Conservation (phyloP, 2,797 vertebrate species). For the Saxicola maurus region DNA sequence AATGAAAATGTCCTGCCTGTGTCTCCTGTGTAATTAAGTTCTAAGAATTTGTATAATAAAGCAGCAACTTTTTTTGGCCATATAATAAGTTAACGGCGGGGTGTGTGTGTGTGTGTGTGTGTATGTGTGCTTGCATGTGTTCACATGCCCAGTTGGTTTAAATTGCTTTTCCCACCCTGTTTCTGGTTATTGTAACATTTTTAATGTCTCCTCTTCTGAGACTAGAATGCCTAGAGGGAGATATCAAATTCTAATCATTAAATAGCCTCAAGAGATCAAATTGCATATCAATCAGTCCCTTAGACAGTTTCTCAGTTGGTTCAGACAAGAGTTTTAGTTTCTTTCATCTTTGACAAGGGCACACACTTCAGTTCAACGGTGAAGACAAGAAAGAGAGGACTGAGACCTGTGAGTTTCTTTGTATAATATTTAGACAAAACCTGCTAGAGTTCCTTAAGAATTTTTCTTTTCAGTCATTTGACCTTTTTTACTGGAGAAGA, state of each 20-base stretch:
- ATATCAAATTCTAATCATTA: constrained; percentile 30
- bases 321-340: not conserved
- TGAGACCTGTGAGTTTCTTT: not conserved
- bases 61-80: not conserved
- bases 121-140: rapidly evolving
- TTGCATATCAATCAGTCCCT: not conserved
- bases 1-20: not conserved
- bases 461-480: not conserved
- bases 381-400: not conserved
- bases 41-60: not conserved
- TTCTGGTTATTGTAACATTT: not conserved
- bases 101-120: too few species aligned
- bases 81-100: not conserved
- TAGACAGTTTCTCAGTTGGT: not conserved
- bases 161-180: not conserved
- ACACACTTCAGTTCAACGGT: not conserved
- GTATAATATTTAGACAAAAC: not conserved
- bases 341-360: not conserved
- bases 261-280: not conserved
- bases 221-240: not conserved
- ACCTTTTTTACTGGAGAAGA: not conserved
- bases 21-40: not conserved
- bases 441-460: not conserved
- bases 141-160: not conserved
- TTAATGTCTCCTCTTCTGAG: not conserved